Base-by-base conservation (phyloP, 2,888 invertebrate species). In the Heliconius erato region DNA sequence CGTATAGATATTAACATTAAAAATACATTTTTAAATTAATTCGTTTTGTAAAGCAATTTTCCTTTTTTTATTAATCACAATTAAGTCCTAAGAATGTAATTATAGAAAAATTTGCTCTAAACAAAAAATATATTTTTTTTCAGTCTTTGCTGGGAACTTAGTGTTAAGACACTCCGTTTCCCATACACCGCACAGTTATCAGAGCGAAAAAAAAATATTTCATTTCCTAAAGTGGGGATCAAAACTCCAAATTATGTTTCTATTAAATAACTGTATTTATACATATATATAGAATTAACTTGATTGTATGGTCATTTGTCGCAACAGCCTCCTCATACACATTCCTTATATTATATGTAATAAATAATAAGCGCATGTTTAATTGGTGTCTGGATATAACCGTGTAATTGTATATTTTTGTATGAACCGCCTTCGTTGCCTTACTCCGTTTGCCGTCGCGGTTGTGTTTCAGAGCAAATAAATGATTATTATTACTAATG, bases 351-450 rank as follows among this genome's bases (percentile, higher is more conserved):
- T 65, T 23, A 54, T 63, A 72, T 67, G 40, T 68, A 68, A 40
- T 44, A 26, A 68, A 68, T 32, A 77, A 83, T 59, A 49, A 81
- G 76, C 54, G 28, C 68, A 78, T 67, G 68, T 44, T 19, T 78
- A 68, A 49, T 44, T 71, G 28, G 35, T 69, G 77, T 78, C 44
- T 74, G 67, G 26, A 80, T 80, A 80, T 79, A 79, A 65, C 79
- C 74, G 86, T 87, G 87, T 16, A 67, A 26, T 67, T 28, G 28
- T 88, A 85, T 89, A 89, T 87, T 87, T 88, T 87, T 86, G 84
- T 87, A 87, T 87, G 84, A 72, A 87, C 89, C 89, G 93, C 93
- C 94, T 94, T 92, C 86, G 87, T 90, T 94, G 94, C 94, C 94
- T 94, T 94, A 85, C 79, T 69, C 81, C 77, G 68, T 69, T 77